Evolutionary conservation across 2,113 vertebrate genomes (phyloP), one percentile per base, ranked within the genome.

Genomic region (Casuarius casuarius): DNA sequence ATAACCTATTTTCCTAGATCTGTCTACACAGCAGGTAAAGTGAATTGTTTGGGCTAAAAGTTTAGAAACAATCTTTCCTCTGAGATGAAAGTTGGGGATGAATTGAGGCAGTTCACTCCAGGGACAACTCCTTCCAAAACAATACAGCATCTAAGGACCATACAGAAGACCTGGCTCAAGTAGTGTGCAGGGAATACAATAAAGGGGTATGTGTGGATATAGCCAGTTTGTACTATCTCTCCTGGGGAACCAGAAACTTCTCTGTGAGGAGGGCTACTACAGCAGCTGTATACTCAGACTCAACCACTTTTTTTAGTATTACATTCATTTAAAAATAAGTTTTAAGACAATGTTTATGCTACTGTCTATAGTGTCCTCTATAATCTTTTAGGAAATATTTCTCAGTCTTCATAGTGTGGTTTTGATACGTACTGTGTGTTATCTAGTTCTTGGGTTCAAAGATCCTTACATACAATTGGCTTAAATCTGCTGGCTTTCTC

Each of bases 391-490:
- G 46, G 90, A 90, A 75, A 29, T 40, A 80, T 58, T 62, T n/a
- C 17, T 75, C 17, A 82, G 25, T 74, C 44, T 88, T 77, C 61
- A 56, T 33, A 67, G 51, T 46, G 5, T 15, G 22, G n/a, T 90
- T 52, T 22, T 75, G 15, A 49, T 29, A 3, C 54, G 19, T 28
- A 26, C 16, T 88, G 25, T 33, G 33, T 75, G 48, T 63, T 79
- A 63, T 7, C 16, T 56, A 38, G 31, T 28, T 61, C 48, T 52
- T 81, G 51, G 35, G 31, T 81, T 62, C 23, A 81, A 83, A 76
- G 54, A 70, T 21, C 22, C 19, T 11, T 66, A 13, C 8, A 16
- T 61, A 33, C 0, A 3, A 70, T 40, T 0, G 1, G 61, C 42
- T 21, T 16, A 66, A 58, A 5, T 19, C 38, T 84, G 23, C 9